These are phyloP conservation scores for Zophobas atratus DNA, from an alignment of 1,140 invertebrate species.

Conservation along the genomic window DNA sequence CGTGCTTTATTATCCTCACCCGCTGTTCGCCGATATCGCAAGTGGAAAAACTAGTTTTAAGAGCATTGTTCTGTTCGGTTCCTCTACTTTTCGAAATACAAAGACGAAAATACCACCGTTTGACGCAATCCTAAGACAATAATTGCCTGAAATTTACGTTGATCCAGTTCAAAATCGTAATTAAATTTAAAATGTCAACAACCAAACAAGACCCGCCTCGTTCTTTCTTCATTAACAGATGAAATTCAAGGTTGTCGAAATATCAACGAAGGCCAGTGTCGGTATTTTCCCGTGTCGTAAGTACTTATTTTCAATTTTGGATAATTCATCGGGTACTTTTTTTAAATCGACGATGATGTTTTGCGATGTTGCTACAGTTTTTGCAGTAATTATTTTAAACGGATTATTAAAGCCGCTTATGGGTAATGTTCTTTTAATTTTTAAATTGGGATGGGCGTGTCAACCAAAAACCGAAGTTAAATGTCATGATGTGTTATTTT, in stretches of 20 bases:
- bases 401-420: too few relatives aligned
- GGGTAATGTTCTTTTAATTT: neutral
- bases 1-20: too few relatives aligned
- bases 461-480: constrained; percentile 9
- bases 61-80: neutral
- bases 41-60: constrained; percentile 8
- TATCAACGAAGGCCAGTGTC: constrained; percentile 22
- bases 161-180: constrained; percentile 34
- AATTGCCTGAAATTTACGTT: constrained; percentile 19
- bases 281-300: neutral
- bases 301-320: too few relatives aligned
- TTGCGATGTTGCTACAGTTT: neutral
- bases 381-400: too few relatives aligned
- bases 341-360: neutral
- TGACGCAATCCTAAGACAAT: constrained; percentile 29
- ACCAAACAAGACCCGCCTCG: constrained; percentile 38
- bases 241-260: constrained; percentile 36
- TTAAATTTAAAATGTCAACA: constrained; percentile 40
- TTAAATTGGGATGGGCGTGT: constrained; percentile 11
- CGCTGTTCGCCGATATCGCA: neutral
- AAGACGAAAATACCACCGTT: neutral
- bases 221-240: constrained; percentile 35
- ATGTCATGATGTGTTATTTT: constrained; percentile 16
- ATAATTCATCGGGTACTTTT: too few relatives aligned
- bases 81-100: neutral